Evolutionary conservation across 2,888 invertebrate species (phyloP), one percentile per base, ranked within the genome.

Genomic region (Heliconius charithonia): DNA sequence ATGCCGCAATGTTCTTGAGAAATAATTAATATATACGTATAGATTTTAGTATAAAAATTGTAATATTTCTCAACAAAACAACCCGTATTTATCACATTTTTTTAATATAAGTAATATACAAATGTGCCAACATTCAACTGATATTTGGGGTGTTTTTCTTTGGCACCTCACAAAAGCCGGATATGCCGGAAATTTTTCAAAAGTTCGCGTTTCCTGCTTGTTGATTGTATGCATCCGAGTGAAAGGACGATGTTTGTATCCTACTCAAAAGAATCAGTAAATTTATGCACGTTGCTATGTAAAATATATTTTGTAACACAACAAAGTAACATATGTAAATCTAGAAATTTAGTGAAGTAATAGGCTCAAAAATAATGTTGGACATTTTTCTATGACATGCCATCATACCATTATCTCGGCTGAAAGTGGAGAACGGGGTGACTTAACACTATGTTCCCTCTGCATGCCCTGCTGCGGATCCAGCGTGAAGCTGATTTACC

Each of bases 161-260:
- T 87, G 92, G 89, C 78, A 83, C 80, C 83, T 84, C 84, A 88
- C 89, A 89, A 87, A 90, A 89, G 88, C 88, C 88, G 93, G 93
- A 93, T 90, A 92, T 89, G 89, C 87, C 88, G 90, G 90, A 90
- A 91, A 93, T 92, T 93, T 94, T 93, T 93, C 93, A 93, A 93
- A 93, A 92, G 91, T 91, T 92, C 85, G 85, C 90, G 87, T 89
- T 90, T 93, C 91, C 93, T 90, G 91, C 87, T 88, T 88, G 90
- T 89, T 94, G 94, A 94, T 94, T 94, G 94, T 93, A 93, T 92
- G 93, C 93, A 91, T 89, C 91, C 91, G 87, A 92, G 91, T 92
- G 93, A 90, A 89, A 91, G 89, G 89, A 87, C 86, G 84, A 85
- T 90, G 90, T 81, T 92, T 88, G 83, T 84, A 83, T 85, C 83